These are phyloP conservation scores for Patella vulgata DNA, from an alignment of 1,140 invertebrate genomes.

Conservation along the genomic window DNA sequence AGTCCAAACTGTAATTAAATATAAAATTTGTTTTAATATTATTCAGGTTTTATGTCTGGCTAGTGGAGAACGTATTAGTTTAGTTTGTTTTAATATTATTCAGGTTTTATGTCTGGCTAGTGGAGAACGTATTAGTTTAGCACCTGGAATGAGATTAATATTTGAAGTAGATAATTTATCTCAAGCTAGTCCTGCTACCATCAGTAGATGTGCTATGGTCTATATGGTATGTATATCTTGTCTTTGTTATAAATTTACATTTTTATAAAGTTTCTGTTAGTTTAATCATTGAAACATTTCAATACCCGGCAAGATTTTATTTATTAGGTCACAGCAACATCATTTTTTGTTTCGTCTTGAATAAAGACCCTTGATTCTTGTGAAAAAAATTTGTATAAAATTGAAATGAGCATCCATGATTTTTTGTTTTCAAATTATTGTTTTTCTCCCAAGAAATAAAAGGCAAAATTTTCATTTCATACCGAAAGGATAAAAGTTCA, in stretches of 20 bases:
- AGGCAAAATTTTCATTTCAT: too few species aligned
- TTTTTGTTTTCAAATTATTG: too few species aligned
- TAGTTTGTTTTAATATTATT: conserved; percentile 31
- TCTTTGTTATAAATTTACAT: background rate
- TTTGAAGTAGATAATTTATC: conserved; percentile 66
- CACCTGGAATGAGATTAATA: conserved; percentile 58
- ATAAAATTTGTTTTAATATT: conserved; percentile 20
- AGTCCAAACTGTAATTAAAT: too few species aligned
- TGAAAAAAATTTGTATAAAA: background rate
- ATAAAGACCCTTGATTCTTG: background rate
- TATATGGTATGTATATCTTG: conserved; percentile 60
- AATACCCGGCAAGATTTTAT: background rate
- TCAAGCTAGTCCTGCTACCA: conserved; percentile 63
- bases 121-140: conserved; percentile 63
- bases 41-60: conserved; percentile 62
- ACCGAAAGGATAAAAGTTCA: too few species aligned
- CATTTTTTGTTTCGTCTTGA: background rate
- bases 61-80: conserved; percentile 63
- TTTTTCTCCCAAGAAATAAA: too few species aligned
- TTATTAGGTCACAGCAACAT: background rate
- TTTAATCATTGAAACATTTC: background rate
- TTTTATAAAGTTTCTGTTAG: background rate
- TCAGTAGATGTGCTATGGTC: conserved; percentile 68
- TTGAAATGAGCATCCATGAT: too few species aligned
- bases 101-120: conserved; percentile 64